Base-by-base conservation (phyloP, 2,797 vertebrate species). In the Pipistrellus nathusii region DNA sequence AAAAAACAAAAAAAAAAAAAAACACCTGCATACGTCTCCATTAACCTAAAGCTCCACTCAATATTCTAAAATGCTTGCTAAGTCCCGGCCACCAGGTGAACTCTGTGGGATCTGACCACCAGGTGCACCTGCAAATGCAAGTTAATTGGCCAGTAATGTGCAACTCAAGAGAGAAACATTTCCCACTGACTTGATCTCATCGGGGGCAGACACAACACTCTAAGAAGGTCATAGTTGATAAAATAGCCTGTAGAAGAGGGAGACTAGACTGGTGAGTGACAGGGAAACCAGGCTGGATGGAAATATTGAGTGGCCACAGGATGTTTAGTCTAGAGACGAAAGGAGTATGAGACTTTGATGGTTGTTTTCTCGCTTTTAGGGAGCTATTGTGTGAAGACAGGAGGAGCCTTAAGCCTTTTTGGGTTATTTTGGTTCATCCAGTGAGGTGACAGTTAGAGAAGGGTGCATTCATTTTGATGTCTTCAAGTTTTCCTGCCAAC, bases 321-420 rank as follows among this genome's bases (percentile, higher is more conserved):
- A 97, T 97, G 97, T 97, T 97, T 97, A 97, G 97, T 97, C 97
- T 97, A 93, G 93, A 95, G 94, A 94, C 95, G 90, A 95, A 94
- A 96, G 95, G 96, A 97, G 96, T 94, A 77, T 69, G 75, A 6
- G 46, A 93, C 96, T 95, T 97, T 95, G 97, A 97, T 96, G 96
- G 93, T 96, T 97, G 94, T 95, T 97, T 96, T 96, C 93, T 92
- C 95, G 80, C 41, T 86, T 83, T 94, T 93, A 35, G 71, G 94
- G 48, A 89, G 83, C 94, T 92, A 94, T 95, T 96, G 94, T 96
- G 90, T 94, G 93, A 91, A 73, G 92, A 18, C 5, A 76, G 84
- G 97, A 87, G 78, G 62, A 95, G 21, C 17, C 85, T 88, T 90
- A 59, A 90, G 64, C 55, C 68, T 35, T 77, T 85, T 32, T 20